phyloP scores from a whole-genome alignment of 92 coral and sea anemone genomes.

The Umimayanthus chanpuru region DNA sequence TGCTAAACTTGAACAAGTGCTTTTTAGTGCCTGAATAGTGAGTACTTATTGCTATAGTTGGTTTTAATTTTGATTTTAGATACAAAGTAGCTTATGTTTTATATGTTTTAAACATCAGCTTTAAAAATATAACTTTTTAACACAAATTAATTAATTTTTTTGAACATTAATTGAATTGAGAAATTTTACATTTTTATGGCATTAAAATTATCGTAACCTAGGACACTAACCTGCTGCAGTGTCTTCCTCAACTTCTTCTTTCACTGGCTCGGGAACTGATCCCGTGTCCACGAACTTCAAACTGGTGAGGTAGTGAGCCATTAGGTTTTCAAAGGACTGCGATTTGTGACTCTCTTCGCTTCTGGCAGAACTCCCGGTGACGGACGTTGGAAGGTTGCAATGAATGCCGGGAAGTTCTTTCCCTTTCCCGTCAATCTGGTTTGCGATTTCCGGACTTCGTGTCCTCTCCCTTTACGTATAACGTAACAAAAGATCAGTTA shows the following conservation, averaged over 20 bases:
- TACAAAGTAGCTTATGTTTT: no score
- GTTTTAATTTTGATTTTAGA: background rate
- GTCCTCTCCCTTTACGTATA: constrained; percentile 10
- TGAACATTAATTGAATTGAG: no score
- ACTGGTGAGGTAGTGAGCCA: constrained; percentile 7
- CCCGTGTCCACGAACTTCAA: background rate
- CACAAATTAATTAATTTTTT: background rate
- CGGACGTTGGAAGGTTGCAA: background rate
- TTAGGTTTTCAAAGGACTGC: constrained; percentile 16
- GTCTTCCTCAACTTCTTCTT: background rate
- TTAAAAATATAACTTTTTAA: no score
- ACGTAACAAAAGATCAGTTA: background rate
- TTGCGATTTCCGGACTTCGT: background rate
- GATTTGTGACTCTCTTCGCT: background rate
- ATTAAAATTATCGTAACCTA: no score
- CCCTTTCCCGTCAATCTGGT: background rate
- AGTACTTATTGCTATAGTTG: no score
- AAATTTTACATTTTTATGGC: no score
- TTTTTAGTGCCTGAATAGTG: no score
- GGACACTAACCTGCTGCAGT: constrained; percentile 6
- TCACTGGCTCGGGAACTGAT: background rate
- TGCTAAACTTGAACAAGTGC: no score
- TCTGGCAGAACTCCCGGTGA: background rate
- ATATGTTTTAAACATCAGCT: no score
- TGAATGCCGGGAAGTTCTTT: background rate